Conservation (phyloP, 2,797 vertebrate species). For the Schizothorax lantsangensis region DNA sequence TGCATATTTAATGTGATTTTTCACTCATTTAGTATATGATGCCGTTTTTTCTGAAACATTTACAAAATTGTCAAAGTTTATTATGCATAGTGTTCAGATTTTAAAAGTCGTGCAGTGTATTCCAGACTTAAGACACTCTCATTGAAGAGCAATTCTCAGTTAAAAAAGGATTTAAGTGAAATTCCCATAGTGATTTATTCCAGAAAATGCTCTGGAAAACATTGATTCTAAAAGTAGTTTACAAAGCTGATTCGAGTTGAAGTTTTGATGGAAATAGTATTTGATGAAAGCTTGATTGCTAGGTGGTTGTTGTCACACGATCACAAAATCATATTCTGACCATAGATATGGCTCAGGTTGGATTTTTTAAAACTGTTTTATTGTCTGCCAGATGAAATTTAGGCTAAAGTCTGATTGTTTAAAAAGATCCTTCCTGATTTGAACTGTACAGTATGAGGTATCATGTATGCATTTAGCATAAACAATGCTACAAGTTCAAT, state of each 20-base stretch:
- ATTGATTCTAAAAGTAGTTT: background rate
- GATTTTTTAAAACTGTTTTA: background rate
- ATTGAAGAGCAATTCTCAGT: background rate
- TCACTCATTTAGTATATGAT: background rate
- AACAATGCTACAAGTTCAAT: background rate
- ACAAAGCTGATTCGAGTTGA: background rate
- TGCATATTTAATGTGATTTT: background rate
- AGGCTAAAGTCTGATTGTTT: background rate
- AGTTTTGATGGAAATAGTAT: background rate
- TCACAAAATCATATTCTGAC: background rate
- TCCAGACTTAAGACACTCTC: background rate
- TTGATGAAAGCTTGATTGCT: background rate
- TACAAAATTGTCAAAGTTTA: background rate
- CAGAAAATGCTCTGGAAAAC: background rate
- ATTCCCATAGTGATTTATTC: background rate
- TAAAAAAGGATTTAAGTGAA: background rate
- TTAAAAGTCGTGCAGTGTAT: background rate
- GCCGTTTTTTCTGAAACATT: background rate
- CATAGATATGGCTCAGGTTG: too few relatives aligned
- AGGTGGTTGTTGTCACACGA: background rate
- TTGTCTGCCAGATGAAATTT: background rate
- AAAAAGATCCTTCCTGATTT: background rate
- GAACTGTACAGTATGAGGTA: background rate
- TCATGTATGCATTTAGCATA: background rate
- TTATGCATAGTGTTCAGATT: background rate